Conservation (phyloP, 2,888 invertebrate species). For the Portevinia maculata region DNA sequence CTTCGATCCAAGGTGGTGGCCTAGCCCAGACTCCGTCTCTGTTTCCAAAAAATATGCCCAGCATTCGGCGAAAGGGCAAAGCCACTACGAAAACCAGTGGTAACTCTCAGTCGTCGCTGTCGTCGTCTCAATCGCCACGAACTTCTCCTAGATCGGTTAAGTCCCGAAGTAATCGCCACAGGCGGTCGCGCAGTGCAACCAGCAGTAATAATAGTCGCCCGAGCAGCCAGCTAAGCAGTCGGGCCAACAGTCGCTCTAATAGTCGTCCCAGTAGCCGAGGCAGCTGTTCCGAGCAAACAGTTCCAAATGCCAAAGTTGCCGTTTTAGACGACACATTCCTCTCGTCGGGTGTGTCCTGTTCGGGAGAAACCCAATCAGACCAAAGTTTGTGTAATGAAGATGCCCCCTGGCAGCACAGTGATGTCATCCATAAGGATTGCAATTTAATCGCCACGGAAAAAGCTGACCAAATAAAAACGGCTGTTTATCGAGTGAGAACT, state of each 20-base stretch:
- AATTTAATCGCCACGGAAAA: slow-evolving; percentile 13
- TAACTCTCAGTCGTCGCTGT: slow-evolving; percentile 43
- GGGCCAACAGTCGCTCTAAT: slow-evolving; percentile 56
- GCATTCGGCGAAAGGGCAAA: slow-evolving; percentile 80
- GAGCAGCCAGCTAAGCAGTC: slow-evolving; percentile 46
- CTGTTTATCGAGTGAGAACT: slow-evolving; percentile 49
- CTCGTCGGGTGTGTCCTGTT: slow-evolving; percentile 82
- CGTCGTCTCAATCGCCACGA: slow-evolving; percentile 49
- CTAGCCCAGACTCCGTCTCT: slow-evolving; percentile 68
- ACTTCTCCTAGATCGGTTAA: slow-evolving; percentile 61
- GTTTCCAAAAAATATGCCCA: slow-evolving; percentile 82
- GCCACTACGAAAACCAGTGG: slow-evolving; percentile 36
- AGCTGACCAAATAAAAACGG: slow-evolving; percentile 62
- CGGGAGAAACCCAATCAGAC: slow-evolving; percentile 80
- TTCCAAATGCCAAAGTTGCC: slow-evolving; percentile 73
- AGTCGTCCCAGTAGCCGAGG: slow-evolving; percentile 63
- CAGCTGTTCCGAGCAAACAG: slow-evolving; percentile 65
- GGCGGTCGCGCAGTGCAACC: slow-evolving; percentile 73
- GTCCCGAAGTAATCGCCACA: slow-evolving; percentile 61
- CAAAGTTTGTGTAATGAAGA: slow-evolving; percentile 74
- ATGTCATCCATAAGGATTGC: slow-evolving; percentile 52
- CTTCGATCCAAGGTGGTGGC: slow-evolving; percentile 21
- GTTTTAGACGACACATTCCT: slow-evolving; percentile 79
- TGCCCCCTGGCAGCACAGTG: slow-evolving; percentile 56
- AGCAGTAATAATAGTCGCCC: slow-evolving; percentile 33